Evolutionary conservation across 2,888 invertebrate genomes (phyloP), one percentile per base, ranked within the genome.

Genomic region (Epinotia ramella): DNA sequence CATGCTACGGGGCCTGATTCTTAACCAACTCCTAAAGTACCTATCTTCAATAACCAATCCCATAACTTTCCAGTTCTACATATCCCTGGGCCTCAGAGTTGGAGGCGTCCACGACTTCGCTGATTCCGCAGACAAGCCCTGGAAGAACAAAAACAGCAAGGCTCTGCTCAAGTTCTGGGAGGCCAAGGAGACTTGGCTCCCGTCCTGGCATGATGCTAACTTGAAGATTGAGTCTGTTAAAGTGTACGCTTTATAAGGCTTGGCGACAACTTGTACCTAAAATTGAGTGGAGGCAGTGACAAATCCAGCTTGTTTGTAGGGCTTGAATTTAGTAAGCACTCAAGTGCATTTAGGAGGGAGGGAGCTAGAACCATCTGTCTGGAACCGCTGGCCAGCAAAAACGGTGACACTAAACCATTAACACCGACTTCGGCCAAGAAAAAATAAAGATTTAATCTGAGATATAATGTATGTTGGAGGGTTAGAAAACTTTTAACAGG

Each of bases 81-180:
- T 98, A 12, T 95, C 96, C 0, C 86, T 98, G 33, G 98, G 98
- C 13, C 94, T 98, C 4, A 96, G 97, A 5, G 97, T 97, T n/a
- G 98, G 97, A 0, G 98, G 98, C 11, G 90, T 96, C 65, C 95
- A 96, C 74, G 96, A 96, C 86, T 98, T 97, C 85, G 94, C 96
- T 0, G 97, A 98, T 82, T 85, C 87, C 74, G 82, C 89, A 0
- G 89, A 90, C 63, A 98, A 98, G 84, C 98, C 98, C 0, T 98
- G 98, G 98, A 91, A 81, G 70, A 97, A 98, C 87, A 87, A 88
- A 5, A 95, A 95, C 73, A 95, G 95, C 1, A 96, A 96, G 83
- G 96, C 96, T 0, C 95, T 95, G 86, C 88, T 95, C 13, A 90
- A 95, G 57, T 97, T 98, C 91, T 97, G 96, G 96, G 89, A 94